Conservation (phyloP, 2,888 invertebrate species). For the Hylaea fasciaria region DNA sequence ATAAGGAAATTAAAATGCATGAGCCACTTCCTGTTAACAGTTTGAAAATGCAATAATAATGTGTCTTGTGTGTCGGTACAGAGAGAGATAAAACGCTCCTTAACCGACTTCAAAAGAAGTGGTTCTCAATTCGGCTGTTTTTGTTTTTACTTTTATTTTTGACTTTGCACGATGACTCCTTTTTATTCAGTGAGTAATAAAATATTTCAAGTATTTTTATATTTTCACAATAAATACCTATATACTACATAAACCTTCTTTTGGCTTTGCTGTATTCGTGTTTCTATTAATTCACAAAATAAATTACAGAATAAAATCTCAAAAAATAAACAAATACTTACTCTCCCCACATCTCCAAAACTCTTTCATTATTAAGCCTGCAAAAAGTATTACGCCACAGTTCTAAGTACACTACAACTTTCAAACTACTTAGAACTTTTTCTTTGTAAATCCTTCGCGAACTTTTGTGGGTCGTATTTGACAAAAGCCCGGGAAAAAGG, state of each 20-base stretch:
- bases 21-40: neutral
- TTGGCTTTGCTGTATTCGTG: too few relatives aligned
- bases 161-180: too few relatives aligned
- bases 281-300: too few relatives aligned
- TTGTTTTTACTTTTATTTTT: too few relatives aligned
- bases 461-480: slow-evolving; percentile 28
- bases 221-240: too few relatives aligned
- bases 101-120: too few relatives aligned
- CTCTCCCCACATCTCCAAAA: slow-evolving; percentile 2
- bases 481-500: slow-evolving; percentile 26
- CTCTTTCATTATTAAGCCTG: slow-evolving; percentile 23
- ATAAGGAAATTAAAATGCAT: slow-evolving; percentile 19
- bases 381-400: slow-evolving; percentile 19
- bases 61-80: neutral
- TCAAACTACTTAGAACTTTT: slow-evolving; percentile 30
- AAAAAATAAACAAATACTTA: neutral
- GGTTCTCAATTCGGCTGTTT: too few relatives aligned
- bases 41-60: slow-evolving; percentile 6
- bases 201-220: too few relatives aligned
- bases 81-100: too few relatives aligned
- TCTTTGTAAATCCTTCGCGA: slow-evolving; percentile 26
- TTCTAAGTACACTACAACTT: slow-evolving; percentile 28
- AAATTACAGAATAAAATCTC: too few relatives aligned
- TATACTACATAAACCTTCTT: too few relatives aligned
- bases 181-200: too few relatives aligned